These are phyloP conservation scores for Drosophila takahashii DNA, from an alignment of 1,140 invertebrate genomes.

Conservation along the genomic window DNA sequence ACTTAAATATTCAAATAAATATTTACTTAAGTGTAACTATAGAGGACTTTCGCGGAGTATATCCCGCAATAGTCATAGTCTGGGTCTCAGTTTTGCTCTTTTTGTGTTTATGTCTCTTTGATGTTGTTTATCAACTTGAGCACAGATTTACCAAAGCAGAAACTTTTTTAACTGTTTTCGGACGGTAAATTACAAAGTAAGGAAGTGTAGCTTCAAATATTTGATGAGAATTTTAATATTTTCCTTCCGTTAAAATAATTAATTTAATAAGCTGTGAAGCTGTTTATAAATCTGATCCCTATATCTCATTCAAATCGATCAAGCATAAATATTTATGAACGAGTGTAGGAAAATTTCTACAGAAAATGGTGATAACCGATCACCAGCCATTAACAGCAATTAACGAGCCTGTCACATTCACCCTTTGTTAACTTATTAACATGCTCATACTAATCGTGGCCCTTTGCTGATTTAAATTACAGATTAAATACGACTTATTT, in stretches of 20 bases:
- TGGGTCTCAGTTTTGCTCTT: slow-evolving; percentile 12
- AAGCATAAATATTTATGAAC: not conserved
- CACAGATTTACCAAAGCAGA: slow-evolving; percentile 18
- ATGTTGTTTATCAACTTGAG: slow-evolving; percentile 41
- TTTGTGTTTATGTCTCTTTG: slow-evolving; percentile 36
- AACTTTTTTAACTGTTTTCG: slow-evolving; percentile 24
- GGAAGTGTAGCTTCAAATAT: not conserved
- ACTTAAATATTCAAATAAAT: not conserved
- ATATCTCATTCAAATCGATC: no score
- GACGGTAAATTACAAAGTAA: slow-evolving; percentile 3
- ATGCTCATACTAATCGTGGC: slow-evolving; percentile 4
- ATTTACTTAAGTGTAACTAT: slow-evolving; percentile 13
- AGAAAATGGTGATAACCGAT: not conserved
- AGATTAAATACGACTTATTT: not conserved
- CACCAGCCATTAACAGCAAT: not conserved
- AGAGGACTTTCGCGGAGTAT: slow-evolving; percentile 10
- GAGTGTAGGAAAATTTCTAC: not conserved
- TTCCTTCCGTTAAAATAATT: not conserved
- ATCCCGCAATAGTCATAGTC: slow-evolving; percentile 22
- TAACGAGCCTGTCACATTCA: not conserved
- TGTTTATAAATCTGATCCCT: no score
- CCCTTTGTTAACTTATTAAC: not conserved
- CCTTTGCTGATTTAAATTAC: slow-evolving; percentile 18
- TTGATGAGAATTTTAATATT: not conserved
- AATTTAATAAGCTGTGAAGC: no score